Evolutionary conservation across 1,140 invertebrate species (phyloP).

Genomic region (Caenorhabditis elegans): WBcel235 BX284604.4:7883501-7884000

Average conservation of each 20-base stretch:
- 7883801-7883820: too few species aligned
- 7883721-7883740: neutral
- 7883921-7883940: constrained; percentile 94
- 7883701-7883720: neutral
- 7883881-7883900: constrained; percentile 87
- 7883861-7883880: constrained; percentile 86
- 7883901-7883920: constrained; percentile 78
- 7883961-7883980: too few species aligned
- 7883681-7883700: neutral
- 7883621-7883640: too few species aligned
- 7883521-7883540: too few species aligned
- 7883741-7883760: constrained; percentile 11
- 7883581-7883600: too few species aligned
- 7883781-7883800: neutral
- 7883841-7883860: constrained; percentile 37
- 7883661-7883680: neutral
- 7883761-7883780: too few species aligned
- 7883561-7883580: too few species aligned
- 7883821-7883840: constrained; percentile 26
- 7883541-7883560: too few species aligned
- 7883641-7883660: too few species aligned
- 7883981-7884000: neutral
- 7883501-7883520: too few species aligned
- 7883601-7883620: too few species aligned
- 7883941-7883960: constrained; percentile 85